Percentiles rank a stretch among this genome's conserved stretches.
Evolutionary conservation across 2,888 invertebrate species (phyloP).

Genomic region (Amorpha juglandis): DNA sequence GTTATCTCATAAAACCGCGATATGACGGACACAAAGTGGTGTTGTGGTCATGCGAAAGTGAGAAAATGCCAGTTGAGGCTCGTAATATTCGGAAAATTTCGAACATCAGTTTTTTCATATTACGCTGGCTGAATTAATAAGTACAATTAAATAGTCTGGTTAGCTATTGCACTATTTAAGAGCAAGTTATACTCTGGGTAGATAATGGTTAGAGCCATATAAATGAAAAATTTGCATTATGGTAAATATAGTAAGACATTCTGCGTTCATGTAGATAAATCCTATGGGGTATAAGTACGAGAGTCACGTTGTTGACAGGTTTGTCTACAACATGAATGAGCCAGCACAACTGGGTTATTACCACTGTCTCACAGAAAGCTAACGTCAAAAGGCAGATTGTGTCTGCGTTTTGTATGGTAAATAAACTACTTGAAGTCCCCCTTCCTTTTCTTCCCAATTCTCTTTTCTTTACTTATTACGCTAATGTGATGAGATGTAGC

Average conservation of each 20-base stretch:
- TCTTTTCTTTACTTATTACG: too few relatives aligned
- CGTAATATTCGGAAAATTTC: slow-evolving; percentile 18
- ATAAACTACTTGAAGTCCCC: too few relatives aligned
- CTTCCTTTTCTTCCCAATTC: too few relatives aligned
- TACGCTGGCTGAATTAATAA: not conserved
- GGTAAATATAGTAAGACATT: not conserved
- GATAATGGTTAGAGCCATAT: not conserved
- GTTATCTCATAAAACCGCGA: slow-evolving; percentile 21
- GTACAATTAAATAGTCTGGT: not conserved
- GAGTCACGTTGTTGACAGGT: too few relatives aligned
- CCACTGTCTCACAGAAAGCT: too few relatives aligned
- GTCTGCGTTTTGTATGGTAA: too few relatives aligned
- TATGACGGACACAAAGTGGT: slow-evolving; percentile 13
- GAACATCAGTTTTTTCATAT: not conserved
- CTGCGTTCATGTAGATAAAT: too few relatives aligned
- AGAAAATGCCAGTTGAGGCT: not conserved
- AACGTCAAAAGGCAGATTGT: too few relatives aligned
- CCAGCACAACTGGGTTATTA: too few relatives aligned
- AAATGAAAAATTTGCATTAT: not conserved
- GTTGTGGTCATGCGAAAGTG: slow-evolving; percentile 9
- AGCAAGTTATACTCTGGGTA: not conserved
- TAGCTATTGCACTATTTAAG: not conserved
- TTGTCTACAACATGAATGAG: too few relatives aligned
- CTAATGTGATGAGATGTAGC: too few relatives aligned
- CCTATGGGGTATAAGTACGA: too few relatives aligned